Evolutionary conservation across 1,140 invertebrate species (phyloP).

Genomic region (Zeugodacus cucurbitae): DNA sequence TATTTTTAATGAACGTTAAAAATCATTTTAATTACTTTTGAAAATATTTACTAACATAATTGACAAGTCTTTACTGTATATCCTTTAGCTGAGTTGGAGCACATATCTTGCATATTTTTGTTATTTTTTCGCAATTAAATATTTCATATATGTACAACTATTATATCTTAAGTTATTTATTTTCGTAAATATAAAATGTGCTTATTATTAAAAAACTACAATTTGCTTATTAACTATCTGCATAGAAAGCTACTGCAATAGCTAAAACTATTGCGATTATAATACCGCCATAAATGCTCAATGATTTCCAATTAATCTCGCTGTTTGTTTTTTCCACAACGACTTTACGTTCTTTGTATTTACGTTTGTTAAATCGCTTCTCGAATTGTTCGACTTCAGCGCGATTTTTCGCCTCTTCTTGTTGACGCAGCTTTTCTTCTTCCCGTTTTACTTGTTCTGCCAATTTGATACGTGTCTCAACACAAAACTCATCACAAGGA

Average conservation of each 20-base stretch:
- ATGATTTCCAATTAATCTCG: constrained; percentile 53
- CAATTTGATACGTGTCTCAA: constrained; percentile 68
- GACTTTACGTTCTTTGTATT: constrained; percentile 66
- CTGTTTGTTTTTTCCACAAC: constrained; percentile 47
- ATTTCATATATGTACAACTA: too few species aligned
- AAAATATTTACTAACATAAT: too few species aligned
- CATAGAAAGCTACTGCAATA: constrained; percentile 56
- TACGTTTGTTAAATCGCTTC: constrained; percentile 75
- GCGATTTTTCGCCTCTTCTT: constrained; percentile 75
- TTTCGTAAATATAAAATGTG: too few species aligned
- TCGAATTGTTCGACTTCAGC: constrained; percentile 79
- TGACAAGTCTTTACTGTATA: too few species aligned
- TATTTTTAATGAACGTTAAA: too few species aligned
- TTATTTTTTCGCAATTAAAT: too few species aligned
- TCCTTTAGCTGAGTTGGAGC: too few species aligned
- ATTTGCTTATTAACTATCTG: constrained; percentile 49
- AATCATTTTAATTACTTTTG: too few species aligned
- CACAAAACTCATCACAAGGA: constrained; percentile 74
- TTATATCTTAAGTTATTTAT: too few species aligned
- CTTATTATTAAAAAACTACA: background rate
- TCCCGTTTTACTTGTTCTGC: constrained; percentile 69
- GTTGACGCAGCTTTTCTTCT: constrained; percentile 68
- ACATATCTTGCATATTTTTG: too few species aligned
- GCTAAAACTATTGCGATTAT: constrained; percentile 50
- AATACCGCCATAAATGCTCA: constrained; percentile 48